Base-by-base conservation (phyloP, 2,113 vertebrate species). In the Apteryx owenii region DNA sequence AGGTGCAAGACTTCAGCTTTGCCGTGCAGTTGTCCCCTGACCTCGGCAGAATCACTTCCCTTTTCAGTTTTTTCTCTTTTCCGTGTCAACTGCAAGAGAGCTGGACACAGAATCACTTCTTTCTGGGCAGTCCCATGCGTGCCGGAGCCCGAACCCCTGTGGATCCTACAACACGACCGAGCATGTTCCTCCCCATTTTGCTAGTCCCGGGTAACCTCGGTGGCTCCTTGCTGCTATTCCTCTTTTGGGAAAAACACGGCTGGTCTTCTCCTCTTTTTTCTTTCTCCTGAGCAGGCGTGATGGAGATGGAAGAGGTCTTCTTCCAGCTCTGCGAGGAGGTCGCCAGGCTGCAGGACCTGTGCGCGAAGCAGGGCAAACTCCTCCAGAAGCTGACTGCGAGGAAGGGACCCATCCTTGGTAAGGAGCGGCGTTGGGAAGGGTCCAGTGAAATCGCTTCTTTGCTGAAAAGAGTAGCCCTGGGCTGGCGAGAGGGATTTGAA, bases 291-390 rank as follows among this genome's bases (percentile, higher is more conserved):
- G 28, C 80, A 42, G 95, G 71, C 0, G 1, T 0, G 26, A 5
- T 5, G 38, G 46, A 81, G 81, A 99, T 99, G 98, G 98, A 98
- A 93, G 98, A 99, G 68, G 96, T 98, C 0, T 97, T 99, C 93
- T 93, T 51, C 33, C 97, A 98, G 77, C 98, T 99, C 70, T 97
- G 98, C 25, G 91, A 95, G 95, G 97, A 99, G 97, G 98, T 99
- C 51, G 60, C 98, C 40, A 61, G 66, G 56, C 97, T 99, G 82
- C 98, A 92, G 95, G 95, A 98, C 9, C 91, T 99, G 64, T 99
- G 99, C 61, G 44, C 96, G 33, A 98, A 93, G 94, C 99, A 99
- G 93, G 97, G 98, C 4, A 95, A 98, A 56, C 97, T 99, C 72
- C 97, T 99, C 17, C 97, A 94, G 65, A 95, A 98, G 66, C 97